phyloP scores from a whole-genome alignment of 2,797 vertebrate genomes.

The Peromyscus nudipes region DNA sequence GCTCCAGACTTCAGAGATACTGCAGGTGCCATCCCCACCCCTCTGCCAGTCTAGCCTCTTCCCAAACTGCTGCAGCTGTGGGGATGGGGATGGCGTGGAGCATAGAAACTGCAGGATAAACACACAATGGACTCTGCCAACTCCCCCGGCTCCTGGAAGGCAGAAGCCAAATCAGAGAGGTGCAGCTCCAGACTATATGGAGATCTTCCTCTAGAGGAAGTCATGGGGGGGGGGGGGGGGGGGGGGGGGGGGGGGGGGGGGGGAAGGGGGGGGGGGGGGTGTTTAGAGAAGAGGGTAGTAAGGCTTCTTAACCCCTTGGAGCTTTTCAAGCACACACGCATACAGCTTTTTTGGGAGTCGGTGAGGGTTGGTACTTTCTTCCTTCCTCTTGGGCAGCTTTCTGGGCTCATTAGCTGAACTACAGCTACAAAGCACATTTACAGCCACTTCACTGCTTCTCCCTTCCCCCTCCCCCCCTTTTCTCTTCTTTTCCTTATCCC shows the following conservation, averaged over 20 bases:
- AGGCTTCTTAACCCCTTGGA: background rate
- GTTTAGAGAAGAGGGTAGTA: background rate
- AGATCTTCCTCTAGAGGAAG: conserved; percentile 55
- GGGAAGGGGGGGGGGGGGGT: no score
- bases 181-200: conserved; percentile 22
- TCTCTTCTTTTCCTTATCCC: background rate
- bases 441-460: background rate
- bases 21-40: background rate
- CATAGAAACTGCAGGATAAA: conserved; percentile 61
- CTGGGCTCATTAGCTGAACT: background rate
- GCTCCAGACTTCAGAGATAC: background rate
- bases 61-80: conserved; percentile 43
- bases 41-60: background rate
- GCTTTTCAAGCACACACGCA: background rate
- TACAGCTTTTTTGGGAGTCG: background rate
- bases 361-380: background rate
- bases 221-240: background rate
- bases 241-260: no score
- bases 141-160: conserved; percentile 69
- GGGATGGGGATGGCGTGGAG: background rate
- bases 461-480: background rate
- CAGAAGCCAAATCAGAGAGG: conserved; percentile 59
- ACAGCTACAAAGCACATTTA: background rate
- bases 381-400: background rate
- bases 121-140: conserved; percentile 46